These are phyloP conservation scores for Toxonevra muliebris DNA, from an alignment of 2,888 invertebrate genomes.

Conservation along the genomic window DNA sequence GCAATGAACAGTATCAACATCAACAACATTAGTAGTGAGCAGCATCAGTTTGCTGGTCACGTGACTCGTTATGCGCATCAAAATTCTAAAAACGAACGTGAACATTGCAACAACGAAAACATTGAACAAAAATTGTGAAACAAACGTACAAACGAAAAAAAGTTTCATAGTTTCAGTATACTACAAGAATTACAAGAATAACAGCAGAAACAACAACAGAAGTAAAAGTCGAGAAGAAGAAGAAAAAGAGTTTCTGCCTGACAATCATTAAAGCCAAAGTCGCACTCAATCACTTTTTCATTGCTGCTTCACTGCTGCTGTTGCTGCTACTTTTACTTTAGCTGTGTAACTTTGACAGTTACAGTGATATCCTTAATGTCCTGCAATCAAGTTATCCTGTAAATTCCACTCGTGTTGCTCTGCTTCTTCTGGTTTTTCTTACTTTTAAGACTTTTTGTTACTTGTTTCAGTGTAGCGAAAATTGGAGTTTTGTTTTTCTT, in stretches of 20 bases:
- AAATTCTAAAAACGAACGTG: conserved; percentile 38
- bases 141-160: not conserved
- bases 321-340: not conserved
- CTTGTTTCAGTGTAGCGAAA: no score
- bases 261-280: not conserved
- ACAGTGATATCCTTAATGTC: conserved; percentile 28
- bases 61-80: conserved; percentile 45
- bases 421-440: not conserved
- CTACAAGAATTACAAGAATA: not conserved
- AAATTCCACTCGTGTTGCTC: no score
- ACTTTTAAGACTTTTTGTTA: no score
- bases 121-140: not conserved
- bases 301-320: not conserved
- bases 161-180: not conserved
- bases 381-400: conserved; percentile 28
- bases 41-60: conserved; percentile 38
- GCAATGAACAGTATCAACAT: conserved; percentile 6
- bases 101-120: not conserved
- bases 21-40: not conserved
- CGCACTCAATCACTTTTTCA: conserved; percentile 5
- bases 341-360: conserved; percentile 12
- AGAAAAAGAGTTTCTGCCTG: not conserved
- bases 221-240: not conserved
- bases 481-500: no score
- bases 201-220: not conserved